Evolutionary conservation across 2,888 invertebrate genomes (phyloP).

Genomic region (Drosophila barbarae): DNA sequence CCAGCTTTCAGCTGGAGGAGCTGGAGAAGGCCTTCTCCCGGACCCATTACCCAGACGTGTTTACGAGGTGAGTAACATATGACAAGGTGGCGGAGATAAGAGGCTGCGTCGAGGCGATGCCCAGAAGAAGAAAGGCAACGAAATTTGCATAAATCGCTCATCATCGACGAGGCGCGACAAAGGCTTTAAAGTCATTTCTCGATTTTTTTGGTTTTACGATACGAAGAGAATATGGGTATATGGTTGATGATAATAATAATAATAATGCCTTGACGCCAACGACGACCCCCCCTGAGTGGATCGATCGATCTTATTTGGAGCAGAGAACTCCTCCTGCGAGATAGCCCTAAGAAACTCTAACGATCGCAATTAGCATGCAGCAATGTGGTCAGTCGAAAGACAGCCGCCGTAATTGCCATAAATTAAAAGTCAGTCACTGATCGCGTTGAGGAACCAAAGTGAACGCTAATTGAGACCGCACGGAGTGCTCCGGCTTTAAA

Average conservation of each 20-base stretch:
- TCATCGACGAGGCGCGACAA: slow-evolving; percentile 39
- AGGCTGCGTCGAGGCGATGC: slow-evolving; percentile 3
- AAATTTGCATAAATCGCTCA: slow-evolving; percentile 61
- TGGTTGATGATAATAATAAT: slow-evolving; percentile 16
- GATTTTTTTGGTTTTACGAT: slow-evolving; percentile 28
- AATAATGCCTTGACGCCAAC: slow-evolving; percentile 24
- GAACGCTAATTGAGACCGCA: slow-evolving; percentile 60
- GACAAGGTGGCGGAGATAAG: slow-evolving; percentile 33
- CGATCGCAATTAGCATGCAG: slow-evolving; percentile 58
- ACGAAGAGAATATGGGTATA: slow-evolving; percentile 8
- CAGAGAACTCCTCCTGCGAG: slow-evolving; percentile 12
- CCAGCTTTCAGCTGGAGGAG: slow-evolving; percentile 96
- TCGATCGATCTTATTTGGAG: slow-evolving; percentile 36
- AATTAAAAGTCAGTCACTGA: slow-evolving; percentile 57
- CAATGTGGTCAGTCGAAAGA: slow-evolving; percentile 30
- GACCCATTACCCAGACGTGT: slow-evolving; percentile 98
- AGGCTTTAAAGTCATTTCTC: slow-evolving; percentile 13
- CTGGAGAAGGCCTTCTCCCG: slow-evolving; percentile 97
- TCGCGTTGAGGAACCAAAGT: slow-evolving; percentile 31
- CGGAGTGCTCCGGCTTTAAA: slow-evolving; percentile 17
- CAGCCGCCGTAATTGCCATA: slow-evolving; percentile 63
- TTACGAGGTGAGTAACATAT: slow-evolving; percentile 87
- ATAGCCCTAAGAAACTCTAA: slow-evolving; percentile 25
- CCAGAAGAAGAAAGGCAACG: slow-evolving; percentile 20
- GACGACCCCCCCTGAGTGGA: slow-evolving; percentile 38